Evolutionary conservation across 2,797 vertebrate genomes (phyloP).

Genomic region (Spinus olivaceus): DNA sequence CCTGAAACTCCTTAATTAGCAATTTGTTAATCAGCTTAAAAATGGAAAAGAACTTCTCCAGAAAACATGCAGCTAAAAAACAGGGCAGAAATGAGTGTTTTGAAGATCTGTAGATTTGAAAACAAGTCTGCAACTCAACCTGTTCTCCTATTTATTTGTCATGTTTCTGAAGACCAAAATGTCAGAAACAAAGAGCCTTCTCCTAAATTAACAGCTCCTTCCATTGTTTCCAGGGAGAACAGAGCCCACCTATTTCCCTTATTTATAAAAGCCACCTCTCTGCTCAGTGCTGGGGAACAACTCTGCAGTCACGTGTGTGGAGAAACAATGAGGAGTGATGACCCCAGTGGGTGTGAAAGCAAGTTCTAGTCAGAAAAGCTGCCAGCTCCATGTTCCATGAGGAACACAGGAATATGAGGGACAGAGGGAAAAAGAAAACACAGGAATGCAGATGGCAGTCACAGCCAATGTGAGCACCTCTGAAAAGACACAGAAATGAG

Average conservation of each 20-base stretch:
- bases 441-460: not conserved
- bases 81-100: not conserved
- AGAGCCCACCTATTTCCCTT: constrained; percentile 49
- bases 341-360: constrained; percentile 13
- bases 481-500: not conserved
- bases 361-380: not conserved
- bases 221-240: constrained; percentile 26
- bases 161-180: not conserved
- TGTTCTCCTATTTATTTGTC: not conserved
- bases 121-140: not conserved
- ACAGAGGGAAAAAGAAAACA: not conserved
- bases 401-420: not conserved
- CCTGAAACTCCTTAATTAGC: not conserved
- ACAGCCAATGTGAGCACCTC: not conserved
- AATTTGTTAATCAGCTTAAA: not conserved
- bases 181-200: not conserved
- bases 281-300: constrained; percentile 6
- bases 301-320: not conserved
- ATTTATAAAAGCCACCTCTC: constrained; percentile 8
- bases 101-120: not conserved
- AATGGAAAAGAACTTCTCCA: not conserved
- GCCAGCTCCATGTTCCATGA: not conserved
- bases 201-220: not conserved
- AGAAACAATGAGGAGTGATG: constrained; percentile 37
- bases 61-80: not conserved